Evolutionary conservation across 2,888 invertebrate genomes (phyloP), one percentile per base, ranked within the genome.

Genomic region (Argyresthia albistria): DNA sequence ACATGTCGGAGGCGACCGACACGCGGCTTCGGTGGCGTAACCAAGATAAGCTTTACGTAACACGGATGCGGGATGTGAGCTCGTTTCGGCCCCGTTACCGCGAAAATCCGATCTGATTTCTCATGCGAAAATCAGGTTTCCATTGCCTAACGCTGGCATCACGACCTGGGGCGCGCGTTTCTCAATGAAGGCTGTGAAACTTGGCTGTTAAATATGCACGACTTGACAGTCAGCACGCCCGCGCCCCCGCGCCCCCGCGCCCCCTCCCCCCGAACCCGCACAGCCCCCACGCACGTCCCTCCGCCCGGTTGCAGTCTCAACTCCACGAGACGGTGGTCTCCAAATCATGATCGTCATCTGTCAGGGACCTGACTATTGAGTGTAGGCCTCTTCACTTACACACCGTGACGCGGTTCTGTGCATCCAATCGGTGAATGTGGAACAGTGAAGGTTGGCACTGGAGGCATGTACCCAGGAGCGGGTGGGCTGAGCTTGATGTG

Each of bases 171-270:
- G 76, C 86, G 76, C 69, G 70, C 71, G 72, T 87, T 83, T 81
- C 84, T 78, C 82, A 84, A 86, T 78, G 74, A 76, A 81, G 76
- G 73, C 86, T 80, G 74, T 77, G 82, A 83, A 86, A 84, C 73
- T 66, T 79, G 80, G 77, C 75, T 78, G 76, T 78, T 75, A 80
- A 82, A 80, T 84, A 82, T 80, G 76, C 80, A 84, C 82, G 80
- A 80, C 70, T 76, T 68, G 65, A 70, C 66, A 69, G 72, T 66
- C 70, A 66, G 73, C 69, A 72, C 65, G 39, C 48, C 48, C 4
- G 12, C 48, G 37, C 12, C 48, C 9, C 15, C 8, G 12, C 36
- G 37, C 36, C 25, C 25, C 3, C 25, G 25, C 25, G 2, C 3
- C 25, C 25, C 25, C 25, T 8, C n/a, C 12, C 48, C 9, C 15